These are phyloP conservation scores for Homarus americanus DNA, from an alignment of 1,140 invertebrate species.

Conservation along the genomic window DNA sequence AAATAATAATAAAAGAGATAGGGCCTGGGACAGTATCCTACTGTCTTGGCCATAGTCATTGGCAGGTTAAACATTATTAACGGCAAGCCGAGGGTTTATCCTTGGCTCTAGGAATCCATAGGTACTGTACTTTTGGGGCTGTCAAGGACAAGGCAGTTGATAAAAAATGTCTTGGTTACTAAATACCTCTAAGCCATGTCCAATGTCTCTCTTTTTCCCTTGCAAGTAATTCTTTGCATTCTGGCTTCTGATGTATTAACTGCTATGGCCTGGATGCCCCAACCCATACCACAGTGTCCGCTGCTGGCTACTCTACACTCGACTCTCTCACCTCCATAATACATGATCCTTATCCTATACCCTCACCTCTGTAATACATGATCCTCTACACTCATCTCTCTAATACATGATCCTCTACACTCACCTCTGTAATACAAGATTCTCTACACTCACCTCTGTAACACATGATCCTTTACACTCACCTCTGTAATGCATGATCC, in stretches of 20 bases:
- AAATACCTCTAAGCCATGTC: conserved; percentile 45
- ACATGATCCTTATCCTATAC: not conserved
- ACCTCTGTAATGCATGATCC: too few species aligned
- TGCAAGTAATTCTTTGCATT: conserved; percentile 59
- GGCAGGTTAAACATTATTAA: conserved; percentile 42
- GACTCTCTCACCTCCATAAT: conserved; percentile 6
- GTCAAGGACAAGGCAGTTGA: conserved; percentile 58
- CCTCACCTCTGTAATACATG: too few species aligned
- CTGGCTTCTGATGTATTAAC: conserved; percentile 52
- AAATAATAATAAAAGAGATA: conserved; percentile 24
- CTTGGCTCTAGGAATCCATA: conserved; percentile 52
- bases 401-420: too few species aligned
- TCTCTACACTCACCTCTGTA: not conserved
- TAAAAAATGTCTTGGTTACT: conserved; percentile 30
- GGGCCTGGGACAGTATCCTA: conserved; percentile 46
- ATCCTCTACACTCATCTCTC: too few species aligned
- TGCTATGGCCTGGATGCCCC: conserved; percentile 55
- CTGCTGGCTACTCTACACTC: conserved; percentile 68
- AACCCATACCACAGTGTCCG: conserved; percentile 56
- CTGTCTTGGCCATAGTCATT: conserved; percentile 48
- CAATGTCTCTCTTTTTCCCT: conserved; percentile 42
- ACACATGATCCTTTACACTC: too few species aligned
- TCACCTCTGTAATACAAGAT: conserved; percentile 13
- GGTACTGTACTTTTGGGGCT: conserved; percentile 58
- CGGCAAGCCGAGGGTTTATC: conserved; percentile 12